phyloP scores from a whole-genome alignment of 1,140 invertebrate species.

The Lepeophtheirus salmonis region DNA sequence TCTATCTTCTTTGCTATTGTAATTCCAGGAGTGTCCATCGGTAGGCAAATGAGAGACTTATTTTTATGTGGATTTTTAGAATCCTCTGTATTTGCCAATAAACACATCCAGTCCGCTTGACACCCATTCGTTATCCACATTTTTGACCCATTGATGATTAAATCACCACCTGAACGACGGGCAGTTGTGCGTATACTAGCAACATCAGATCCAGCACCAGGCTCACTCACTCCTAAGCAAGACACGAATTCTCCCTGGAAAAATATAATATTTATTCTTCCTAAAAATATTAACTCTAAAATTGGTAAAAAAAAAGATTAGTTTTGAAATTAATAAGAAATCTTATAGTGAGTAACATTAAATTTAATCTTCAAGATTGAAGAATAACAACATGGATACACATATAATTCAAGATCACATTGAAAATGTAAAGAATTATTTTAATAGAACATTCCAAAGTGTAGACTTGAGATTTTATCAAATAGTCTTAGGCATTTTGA shows the following conservation, averaged over 20 bases:
- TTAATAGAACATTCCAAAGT: too few species aligned
- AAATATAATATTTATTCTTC: background rate
- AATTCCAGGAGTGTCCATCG: slow-evolving; percentile 32
- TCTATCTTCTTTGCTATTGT: slow-evolving; percentile 30
- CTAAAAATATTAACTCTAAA: background rate
- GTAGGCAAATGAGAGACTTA: slow-evolving; percentile 40
- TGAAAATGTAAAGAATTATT: too few species aligned
- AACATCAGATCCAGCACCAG: slow-evolving; percentile 38
- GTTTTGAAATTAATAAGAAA: too few species aligned
- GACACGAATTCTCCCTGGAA: slow-evolving; percentile 34
- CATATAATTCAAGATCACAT: too few species aligned
- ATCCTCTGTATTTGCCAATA: slow-evolving; percentile 36
- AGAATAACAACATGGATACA: too few species aligned
- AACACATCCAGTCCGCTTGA: slow-evolving; percentile 41
- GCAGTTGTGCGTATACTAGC: slow-evolving; percentile 32
- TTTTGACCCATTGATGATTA: slow-evolving; percentile 36
- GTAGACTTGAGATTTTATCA: too few species aligned
- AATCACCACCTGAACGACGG: slow-evolving; percentile 30
- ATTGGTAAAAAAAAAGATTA: too few species aligned
- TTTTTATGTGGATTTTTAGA: slow-evolving; percentile 30
- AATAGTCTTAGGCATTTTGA: too few species aligned
- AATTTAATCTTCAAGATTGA: too few species aligned
- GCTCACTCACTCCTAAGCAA: slow-evolving; percentile 39
- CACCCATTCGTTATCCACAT: slow-evolving; percentile 38
- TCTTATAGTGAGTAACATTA: too few species aligned